A percentile compares a stretch with the other conserved stretches of the same genome.
phyloP scores from a whole-genome alignment of 2,888 invertebrate genomes.

The Drosophila limbata region DNA sequence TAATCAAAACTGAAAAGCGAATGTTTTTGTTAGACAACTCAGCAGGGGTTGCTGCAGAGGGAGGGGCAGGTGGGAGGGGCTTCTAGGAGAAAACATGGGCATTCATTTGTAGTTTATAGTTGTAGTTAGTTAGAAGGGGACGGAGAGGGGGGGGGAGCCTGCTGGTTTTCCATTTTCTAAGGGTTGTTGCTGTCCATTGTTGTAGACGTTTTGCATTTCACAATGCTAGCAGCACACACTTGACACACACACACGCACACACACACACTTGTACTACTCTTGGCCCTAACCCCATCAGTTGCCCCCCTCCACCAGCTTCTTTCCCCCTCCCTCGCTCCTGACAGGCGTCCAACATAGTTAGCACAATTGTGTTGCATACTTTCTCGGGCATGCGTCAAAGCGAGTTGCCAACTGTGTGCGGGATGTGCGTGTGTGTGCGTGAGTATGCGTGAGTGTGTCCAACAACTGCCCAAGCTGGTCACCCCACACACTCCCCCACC shows the following conservation, averaged over 20 bases:
- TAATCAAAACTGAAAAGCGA: constrained; percentile 77
- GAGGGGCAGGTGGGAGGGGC: not conserved
- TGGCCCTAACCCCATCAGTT: constrained; percentile 29
- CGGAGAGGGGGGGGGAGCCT: not conserved
- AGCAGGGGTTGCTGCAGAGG: constrained; percentile 1
- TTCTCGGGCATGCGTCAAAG: constrained; percentile 73
- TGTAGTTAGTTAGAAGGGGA: constrained; percentile 46
- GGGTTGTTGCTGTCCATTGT: constrained; percentile 73
- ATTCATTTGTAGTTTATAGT: constrained; percentile 71
- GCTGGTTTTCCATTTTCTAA: constrained; percentile 39
- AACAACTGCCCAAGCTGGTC: constrained; percentile 67
- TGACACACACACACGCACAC: constrained; percentile 39
- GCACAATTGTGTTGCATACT: constrained; percentile 79
- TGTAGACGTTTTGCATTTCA: constrained; percentile 63
- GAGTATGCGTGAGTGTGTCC: constrained; percentile 37
- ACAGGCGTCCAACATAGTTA: constrained; percentile 68
- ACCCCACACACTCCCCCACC: constrained; percentile 17
- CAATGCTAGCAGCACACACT: constrained; percentile 31
- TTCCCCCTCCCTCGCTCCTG: not conserved
- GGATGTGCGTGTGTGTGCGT: constrained; percentile 12
- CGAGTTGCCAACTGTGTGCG: constrained; percentile 52
- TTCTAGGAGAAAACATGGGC: constrained; percentile 43
- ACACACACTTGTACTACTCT: constrained; percentile 7
- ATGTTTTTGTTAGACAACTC: constrained; percentile 59
- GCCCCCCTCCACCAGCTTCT: too few species aligned